Conservation (phyloP, 2,113 vertebrate species). For the Buteo buteo region DNA sequence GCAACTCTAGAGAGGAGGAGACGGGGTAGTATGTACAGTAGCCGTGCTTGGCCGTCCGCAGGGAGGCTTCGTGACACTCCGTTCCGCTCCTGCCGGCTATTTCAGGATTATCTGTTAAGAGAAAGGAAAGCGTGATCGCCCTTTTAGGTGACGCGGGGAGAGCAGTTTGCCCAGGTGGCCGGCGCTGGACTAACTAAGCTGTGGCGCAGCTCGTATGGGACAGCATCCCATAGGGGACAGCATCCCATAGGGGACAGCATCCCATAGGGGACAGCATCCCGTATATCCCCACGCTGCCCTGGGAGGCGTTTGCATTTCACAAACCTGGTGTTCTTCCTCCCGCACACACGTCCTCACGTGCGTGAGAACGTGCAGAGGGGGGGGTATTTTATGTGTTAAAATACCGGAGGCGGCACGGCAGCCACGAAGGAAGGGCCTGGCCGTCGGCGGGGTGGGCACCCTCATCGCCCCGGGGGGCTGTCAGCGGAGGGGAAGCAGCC, state of each 20-base stretch:
- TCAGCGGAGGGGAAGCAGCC: background rate
- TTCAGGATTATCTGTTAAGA: constrained; percentile 97
- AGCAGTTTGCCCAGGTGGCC: background rate
- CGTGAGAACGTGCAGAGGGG: background rate
- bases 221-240: background rate
- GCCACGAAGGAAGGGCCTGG: background rate
- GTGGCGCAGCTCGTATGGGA: rapidly evolving
- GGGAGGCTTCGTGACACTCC: constrained; percentile 89
- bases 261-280: background rate
- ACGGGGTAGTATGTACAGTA: constrained; percentile 96
- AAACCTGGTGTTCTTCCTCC: background rate
- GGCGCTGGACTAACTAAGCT: background rate
- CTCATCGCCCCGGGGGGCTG: rapidly evolving
- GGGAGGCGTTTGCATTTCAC: background rate
- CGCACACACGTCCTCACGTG: rapidly evolving
- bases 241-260: background rate
- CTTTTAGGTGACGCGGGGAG: background rate
- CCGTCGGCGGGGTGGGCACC: rapidly evolving
- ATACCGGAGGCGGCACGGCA: background rate
- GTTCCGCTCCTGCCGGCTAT: constrained; percentile 81
- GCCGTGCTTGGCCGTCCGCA: constrained; percentile 90
- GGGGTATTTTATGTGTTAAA: background rate
- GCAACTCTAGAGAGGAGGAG: constrained; percentile 92
- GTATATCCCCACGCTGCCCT: background rate
- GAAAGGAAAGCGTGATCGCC: constrained; percentile 57